These are phyloP conservation scores for Orthosia gracilis DNA, from an alignment of 2,888 invertebrate genomes.

Conservation along the genomic window DNA sequence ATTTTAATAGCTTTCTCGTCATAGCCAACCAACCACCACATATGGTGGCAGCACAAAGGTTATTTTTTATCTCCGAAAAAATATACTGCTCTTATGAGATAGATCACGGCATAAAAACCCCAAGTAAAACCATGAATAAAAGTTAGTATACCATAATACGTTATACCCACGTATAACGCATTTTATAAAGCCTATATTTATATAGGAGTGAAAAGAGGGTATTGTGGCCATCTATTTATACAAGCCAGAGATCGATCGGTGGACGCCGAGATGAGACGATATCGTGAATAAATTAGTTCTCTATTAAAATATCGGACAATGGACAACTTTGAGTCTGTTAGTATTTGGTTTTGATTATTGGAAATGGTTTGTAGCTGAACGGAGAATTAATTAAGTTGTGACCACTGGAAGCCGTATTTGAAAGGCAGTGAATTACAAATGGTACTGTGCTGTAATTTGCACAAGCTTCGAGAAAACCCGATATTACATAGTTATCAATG, in stretches of 20 bases:
- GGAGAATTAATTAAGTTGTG: conserved; percentile 5
- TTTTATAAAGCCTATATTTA: conserved; percentile 14
- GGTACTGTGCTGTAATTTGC: not conserved
- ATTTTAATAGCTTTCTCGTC: not conserved
- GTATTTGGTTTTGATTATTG: conserved; percentile 22
- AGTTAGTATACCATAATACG: conserved; percentile 16
- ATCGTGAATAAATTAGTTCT: conserved; percentile 41
- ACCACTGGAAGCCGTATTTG: not conserved
- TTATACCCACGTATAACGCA: not conserved
- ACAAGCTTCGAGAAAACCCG: not conserved
- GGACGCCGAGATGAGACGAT: conserved; percentile 6
- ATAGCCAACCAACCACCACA: not conserved
- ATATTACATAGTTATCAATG: not conserved
- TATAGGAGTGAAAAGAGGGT: conserved; percentile 36
- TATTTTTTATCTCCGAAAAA: not conserved
- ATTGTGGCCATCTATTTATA: conserved; percentile 48
- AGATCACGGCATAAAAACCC: too few relatives aligned
- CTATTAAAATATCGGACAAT: conserved; percentile 21
- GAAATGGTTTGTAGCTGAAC: conserved; percentile 2
- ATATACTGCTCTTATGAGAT: too few relatives aligned
- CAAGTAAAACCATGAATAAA: not conserved
- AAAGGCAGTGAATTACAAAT: conserved; percentile 15
- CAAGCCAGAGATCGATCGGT: conserved; percentile 37
- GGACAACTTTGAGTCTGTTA: conserved; percentile 2
- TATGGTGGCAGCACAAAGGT: not conserved